Base-by-base conservation (phyloP, 2,113 vertebrate genomes). In the Syngnathus scovelli region DNA sequence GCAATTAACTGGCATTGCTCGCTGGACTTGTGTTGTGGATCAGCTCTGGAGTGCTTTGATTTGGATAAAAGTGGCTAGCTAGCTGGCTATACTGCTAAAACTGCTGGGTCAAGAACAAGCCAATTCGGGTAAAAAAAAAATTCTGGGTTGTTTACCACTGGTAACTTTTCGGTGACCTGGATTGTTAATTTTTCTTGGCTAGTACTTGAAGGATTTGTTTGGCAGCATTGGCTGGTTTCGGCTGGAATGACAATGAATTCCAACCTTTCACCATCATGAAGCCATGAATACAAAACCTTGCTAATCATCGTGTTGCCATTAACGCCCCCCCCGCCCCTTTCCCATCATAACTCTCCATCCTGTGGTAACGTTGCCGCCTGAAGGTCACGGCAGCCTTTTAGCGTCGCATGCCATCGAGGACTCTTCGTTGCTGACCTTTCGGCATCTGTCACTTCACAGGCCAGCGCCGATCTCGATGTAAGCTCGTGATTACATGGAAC, bases 371-470 rank as follows among this genome's bases (percentile, higher is more conserved):
- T 73, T 69, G 76, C 67, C 56, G 77, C 70, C 70, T 84, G 81
- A 89, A 89, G 87, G 87, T 88, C 87, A 89, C 38, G 55, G 74
- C 71, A 80, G 83, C 83, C 69, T 85, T 83, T 86, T 71, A 78
- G 77, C 74, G 36, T 74, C 36, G 59, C 78, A 71, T 65, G 76
- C 78, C 73, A 78, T 83, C 79, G 64, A 74, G 77, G 76, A 78
- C 72, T 69, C 76, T 83, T 78, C 62, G 64, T 73, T 67, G 61
- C 67, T 88, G 86, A 89, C 83, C 88, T 90, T 90, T 90, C 38
- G 7, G 61, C 78, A 69, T 77, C 74, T 86, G 80, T 77, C 75
- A 56, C 80, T 66, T 82, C 55, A 39, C 72, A 71, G 71, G 70
- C 72, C 56, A 66, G 72, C 71, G 71, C 75, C 69, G 64, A 83